Conservation (phyloP, 2,888 invertebrate species). For the Notocelia uddmanniana region DNA sequence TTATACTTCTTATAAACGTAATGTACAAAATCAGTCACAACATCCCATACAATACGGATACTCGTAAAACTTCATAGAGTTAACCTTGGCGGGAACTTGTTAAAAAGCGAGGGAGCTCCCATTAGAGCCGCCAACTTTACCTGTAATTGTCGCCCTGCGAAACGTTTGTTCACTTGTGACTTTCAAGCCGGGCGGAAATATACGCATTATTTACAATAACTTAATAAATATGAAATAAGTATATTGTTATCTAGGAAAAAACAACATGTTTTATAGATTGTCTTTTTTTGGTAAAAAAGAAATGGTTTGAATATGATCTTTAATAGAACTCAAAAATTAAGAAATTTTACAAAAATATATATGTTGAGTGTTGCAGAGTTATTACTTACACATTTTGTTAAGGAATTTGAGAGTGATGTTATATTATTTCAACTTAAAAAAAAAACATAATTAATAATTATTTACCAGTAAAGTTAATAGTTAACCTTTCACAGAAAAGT, state of each 20-base stretch:
- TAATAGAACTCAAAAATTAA: no score
- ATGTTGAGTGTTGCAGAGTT: no score
- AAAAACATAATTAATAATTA: no score
- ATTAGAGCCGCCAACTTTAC: conserved; percentile 64
- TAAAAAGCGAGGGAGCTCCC: conserved; percentile 77
- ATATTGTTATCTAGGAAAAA: neutral
- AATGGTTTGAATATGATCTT: no score
- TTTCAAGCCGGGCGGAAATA: conserved; percentile 14
- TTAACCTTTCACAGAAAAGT: neutral
- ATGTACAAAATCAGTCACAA: neutral
- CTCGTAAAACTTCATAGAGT: neutral
- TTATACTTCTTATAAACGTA: neutral
- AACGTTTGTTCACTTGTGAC: conserved; percentile 39
- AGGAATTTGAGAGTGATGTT: no score
- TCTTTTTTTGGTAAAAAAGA: no score
- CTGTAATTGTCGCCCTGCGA: conserved; percentile 46
- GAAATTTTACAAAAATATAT: no score
- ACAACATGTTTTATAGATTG: neutral
- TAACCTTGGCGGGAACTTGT: conserved; percentile 67
- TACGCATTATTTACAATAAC: neutral
- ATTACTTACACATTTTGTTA: no score
- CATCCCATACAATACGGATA: neutral
- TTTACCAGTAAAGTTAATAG: neutral
- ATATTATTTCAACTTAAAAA: no score
- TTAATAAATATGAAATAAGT: neutral